Conservation (phyloP, 2,888 invertebrate genomes). For the Caenorhabditis becei region DNA sequence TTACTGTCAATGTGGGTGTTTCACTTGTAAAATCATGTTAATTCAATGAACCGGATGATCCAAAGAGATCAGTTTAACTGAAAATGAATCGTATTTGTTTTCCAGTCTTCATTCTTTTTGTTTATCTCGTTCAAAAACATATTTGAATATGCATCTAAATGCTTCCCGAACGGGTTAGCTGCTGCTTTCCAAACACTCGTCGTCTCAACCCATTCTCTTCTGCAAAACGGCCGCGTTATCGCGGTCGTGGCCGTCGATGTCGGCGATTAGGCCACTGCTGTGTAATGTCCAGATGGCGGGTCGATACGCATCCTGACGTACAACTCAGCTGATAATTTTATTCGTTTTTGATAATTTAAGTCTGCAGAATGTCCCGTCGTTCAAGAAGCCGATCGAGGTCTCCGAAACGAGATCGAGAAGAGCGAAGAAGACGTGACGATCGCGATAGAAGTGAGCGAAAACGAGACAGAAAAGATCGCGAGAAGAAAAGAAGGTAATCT, state of each 20-base stretch:
- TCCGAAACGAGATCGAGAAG: conserved; percentile 56
- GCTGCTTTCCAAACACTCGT: background rate
- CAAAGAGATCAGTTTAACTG: background rate
- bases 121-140: no score
- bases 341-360: background rate
- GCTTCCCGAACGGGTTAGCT: background rate
- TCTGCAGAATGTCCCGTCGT: conserved; percentile 38
- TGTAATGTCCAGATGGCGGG: conserved; percentile 29
- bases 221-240: background rate
- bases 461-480: conserved; percentile 41
- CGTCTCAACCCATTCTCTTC: background rate
- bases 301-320: conserved; percentile 9
- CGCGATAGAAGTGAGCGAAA: conserved; percentile 43
- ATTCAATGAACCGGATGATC: background rate
- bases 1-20: conserved; percentile 9
- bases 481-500: conserved; percentile 26
- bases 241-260: background rate
- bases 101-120: background rate
- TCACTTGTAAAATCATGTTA: conserved; percentile 32
- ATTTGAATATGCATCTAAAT: no score
- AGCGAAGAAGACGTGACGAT: conserved; percentile 52
- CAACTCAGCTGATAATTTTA: conserved; percentile 1
- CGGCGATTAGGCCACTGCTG: conserved; percentile 5
- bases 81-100: background rate
- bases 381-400: conserved; percentile 44